Evolutionary conservation across 2,888 invertebrate genomes (phyloP).

Genomic region (Halocaridina rubra): DNA sequence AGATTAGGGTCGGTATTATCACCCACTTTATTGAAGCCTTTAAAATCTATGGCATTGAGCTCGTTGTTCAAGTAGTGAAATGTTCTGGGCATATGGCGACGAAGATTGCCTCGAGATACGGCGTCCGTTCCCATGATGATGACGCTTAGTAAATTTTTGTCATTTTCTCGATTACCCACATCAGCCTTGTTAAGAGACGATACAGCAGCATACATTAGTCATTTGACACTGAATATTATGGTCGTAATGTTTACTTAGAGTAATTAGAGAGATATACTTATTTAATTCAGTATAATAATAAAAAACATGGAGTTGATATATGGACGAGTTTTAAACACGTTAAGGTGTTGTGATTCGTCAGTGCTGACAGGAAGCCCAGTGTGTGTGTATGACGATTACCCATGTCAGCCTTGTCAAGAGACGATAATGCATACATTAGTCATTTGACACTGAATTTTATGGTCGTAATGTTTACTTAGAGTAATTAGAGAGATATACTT

Average conservation of each 20-base stretch:
- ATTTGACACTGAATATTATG: no score
- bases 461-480: no score
- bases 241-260: no score
- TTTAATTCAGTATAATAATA: no score
- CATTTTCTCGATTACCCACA: neutral
- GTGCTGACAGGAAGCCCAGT: no score
- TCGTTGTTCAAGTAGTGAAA: neutral
- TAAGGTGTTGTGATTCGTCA: no score
- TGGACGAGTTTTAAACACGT: no score
- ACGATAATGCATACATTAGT: neutral
- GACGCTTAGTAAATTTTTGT: neutral
- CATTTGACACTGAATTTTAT: no score
- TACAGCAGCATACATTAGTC: neutral
- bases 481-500: no score
- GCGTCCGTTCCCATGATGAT: conserved; percentile 14
- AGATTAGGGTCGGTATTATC: conserved; percentile 95
- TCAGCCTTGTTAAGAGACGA: neutral
- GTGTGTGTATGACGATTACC: neutral
- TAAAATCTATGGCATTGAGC: neutral
- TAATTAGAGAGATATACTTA: no score
- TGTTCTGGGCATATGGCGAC: conserved; percentile 19
- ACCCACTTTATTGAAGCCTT: conserved; percentile 78
- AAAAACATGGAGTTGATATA: no score
- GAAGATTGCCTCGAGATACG: conserved; percentile 12
- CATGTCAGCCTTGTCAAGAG: neutral